Conservation (phyloP, 2,888 invertebrate genomes). For the Perdita meconis region DNA sequence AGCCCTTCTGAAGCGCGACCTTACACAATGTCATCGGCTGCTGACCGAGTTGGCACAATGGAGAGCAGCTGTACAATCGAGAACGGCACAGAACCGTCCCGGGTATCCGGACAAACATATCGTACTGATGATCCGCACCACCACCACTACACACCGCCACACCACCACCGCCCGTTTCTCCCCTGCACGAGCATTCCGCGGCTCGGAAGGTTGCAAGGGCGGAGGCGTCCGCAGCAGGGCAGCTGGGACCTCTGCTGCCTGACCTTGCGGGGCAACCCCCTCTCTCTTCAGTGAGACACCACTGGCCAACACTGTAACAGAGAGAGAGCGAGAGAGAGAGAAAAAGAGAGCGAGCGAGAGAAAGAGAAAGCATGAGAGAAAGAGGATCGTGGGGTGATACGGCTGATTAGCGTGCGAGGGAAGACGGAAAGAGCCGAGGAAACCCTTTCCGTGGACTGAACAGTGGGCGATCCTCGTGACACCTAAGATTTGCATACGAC, state of each 20-base stretch:
- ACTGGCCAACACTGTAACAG: slow-evolving; percentile 81
- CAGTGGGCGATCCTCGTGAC: slow-evolving; percentile 47
- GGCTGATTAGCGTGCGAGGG: slow-evolving; percentile 32
- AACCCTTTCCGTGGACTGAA: slow-evolving; percentile 43
- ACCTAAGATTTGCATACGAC: slow-evolving; percentile 72
- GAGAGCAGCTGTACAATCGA: slow-evolving; percentile 86
- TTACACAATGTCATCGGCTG: slow-evolving; percentile 89
- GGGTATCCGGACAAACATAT: slow-evolving; percentile 76
- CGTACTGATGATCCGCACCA: slow-evolving; percentile 70
- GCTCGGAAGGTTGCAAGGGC: slow-evolving; percentile 73
- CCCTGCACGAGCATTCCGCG: slow-evolving; percentile 70
- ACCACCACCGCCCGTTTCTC: slow-evolving; percentile 61
- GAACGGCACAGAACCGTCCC: slow-evolving; percentile 69
- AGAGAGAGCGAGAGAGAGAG: slow-evolving; percentile 77
- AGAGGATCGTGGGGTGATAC: background rate
- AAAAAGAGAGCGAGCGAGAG: slow-evolving; percentile 68
- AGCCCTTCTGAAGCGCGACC: slow-evolving; percentile 85
- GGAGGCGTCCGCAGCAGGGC: slow-evolving; percentile 75
- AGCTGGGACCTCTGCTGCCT: slow-evolving; percentile 76
- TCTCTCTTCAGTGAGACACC: slow-evolving; percentile 82
- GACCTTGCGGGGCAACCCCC: slow-evolving; percentile 77
- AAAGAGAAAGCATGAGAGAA: slow-evolving; percentile 32
- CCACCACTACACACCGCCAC: slow-evolving; percentile 44
- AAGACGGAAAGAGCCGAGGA: slow-evolving; percentile 28
- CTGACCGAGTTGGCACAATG: slow-evolving; percentile 88